A percentile compares a stretch with the other conserved stretches of the same genome.
Conservation (phyloP, 92 coral and sea anemone genomes). For the Palythoa caribaeorum region DNA sequence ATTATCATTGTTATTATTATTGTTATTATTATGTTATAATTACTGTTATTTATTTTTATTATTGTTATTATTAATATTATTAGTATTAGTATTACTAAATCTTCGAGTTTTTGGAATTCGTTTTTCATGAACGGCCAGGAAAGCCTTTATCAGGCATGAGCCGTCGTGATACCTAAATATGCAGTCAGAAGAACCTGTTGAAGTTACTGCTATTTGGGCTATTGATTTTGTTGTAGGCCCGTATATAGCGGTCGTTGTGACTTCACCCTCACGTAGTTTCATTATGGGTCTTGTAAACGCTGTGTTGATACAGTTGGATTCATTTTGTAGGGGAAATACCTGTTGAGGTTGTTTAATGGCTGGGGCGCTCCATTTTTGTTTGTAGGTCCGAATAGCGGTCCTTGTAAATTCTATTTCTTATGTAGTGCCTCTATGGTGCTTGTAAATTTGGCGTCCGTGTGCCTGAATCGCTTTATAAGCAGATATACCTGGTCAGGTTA, state of each 20-base stretch:
- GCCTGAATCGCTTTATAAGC: constrained; percentile 11
- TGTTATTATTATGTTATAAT: too few species aligned
- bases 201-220: background rate
- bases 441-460: constrained; percentile 24
- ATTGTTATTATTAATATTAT: too few species aligned
- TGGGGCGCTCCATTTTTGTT: background rate
- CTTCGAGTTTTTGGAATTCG: background rate
- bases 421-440: constrained; percentile 2
- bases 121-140: background rate
- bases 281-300: background rate
- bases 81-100: too few species aligned
- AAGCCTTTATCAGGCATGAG: background rate
- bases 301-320: background rate
- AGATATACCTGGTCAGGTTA: constrained; percentile 17
- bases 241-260: background rate
- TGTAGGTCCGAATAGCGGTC: background rate
- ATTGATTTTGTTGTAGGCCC: background rate
- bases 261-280: background rate
- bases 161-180: background rate
- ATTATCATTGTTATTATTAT: too few species aligned
- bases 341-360: background rate
- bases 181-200: background rate
- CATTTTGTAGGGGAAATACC: background rate
- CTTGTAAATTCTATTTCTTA: background rate
- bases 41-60: too few species aligned